Conservation (phyloP, 2,797 vertebrate species). For the Lophius americanus region DNA sequence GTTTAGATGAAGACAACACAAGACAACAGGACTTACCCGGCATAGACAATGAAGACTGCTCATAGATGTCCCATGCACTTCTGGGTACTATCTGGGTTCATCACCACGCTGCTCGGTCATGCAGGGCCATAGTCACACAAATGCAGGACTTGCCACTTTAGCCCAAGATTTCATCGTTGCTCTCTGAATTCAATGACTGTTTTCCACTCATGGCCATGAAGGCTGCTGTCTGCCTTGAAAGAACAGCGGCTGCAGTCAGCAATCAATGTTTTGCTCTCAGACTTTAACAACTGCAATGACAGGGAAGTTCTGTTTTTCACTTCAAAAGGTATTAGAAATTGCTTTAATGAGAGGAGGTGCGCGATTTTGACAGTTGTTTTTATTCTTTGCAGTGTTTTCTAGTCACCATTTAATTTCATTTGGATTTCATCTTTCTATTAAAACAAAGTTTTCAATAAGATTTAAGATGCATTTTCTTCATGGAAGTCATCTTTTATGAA, state of each 20-base stretch:
- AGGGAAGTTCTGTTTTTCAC: constrained; percentile 48
- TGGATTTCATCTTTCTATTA: constrained; percentile 44
- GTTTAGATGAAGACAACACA: constrained; percentile 43
- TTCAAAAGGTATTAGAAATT: constrained; percentile 54
- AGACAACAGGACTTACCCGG: constrained; percentile 40
- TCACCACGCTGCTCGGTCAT: constrained; percentile 49
- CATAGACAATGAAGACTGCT: constrained; percentile 7
- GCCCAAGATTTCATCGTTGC: constrained; percentile 66
- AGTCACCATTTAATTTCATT: constrained; percentile 43
- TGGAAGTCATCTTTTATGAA: constrained; percentile 47
- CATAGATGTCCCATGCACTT: constrained; percentile 18
- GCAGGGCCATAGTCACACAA: constrained; percentile 54
- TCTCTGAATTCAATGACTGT: constrained; percentile 49
- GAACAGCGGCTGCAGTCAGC: constrained; percentile 32
- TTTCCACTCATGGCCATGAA: constrained; percentile 56
- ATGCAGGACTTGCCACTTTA: constrained; percentile 57
- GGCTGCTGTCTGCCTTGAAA: constrained; percentile 47
- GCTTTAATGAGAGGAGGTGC: constrained; percentile 37
- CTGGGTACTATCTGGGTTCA: constrained; percentile 17
- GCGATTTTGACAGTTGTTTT: constrained; percentile 15
- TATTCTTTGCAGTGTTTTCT: not conserved
- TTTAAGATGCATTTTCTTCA: constrained; percentile 54
- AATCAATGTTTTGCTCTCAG: constrained; percentile 42
- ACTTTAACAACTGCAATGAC: constrained; percentile 53
- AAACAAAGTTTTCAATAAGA: constrained; percentile 42